Percentiles rank a stretch among this genome's conserved stretches.
Conservation (phyloP, 92 coral and sea anemone genomes). For the Zoanthus gigantus region DNA sequence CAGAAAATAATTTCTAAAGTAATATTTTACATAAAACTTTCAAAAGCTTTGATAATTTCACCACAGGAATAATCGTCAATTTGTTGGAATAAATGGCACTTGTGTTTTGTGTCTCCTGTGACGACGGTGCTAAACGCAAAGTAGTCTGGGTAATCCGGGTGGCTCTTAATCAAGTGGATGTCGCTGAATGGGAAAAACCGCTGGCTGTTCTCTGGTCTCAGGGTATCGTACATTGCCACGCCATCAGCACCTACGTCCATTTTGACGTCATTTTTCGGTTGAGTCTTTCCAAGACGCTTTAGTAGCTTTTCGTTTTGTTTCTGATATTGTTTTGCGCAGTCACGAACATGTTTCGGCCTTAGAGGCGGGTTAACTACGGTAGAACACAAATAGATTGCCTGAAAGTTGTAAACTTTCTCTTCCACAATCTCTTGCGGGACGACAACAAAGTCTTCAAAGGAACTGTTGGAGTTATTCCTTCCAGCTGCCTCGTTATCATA, state of each 20-base stretch:
- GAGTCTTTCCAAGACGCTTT: conserved; percentile 73
- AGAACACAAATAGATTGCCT: conserved; percentile 86
- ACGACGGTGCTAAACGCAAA: conserved; percentile 94
- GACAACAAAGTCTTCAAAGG: conserved; percentile 46
- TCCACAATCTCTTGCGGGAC: conserved; percentile 71
- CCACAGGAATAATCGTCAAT: conserved; percentile 60
- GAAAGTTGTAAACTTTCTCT: conserved; percentile 71
- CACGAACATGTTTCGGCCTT: conserved; percentile 90
- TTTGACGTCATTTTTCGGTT: conserved; percentile 69
- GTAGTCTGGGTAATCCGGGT: conserved; percentile 90
- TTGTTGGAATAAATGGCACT: conserved; percentile 89
- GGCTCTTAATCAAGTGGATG: conserved; percentile 75
- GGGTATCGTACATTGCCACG: conserved; percentile 79
- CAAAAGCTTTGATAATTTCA: conserved; percentile 73
- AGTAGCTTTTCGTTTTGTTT: conserved; percentile 77
- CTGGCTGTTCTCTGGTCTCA: conserved; percentile 61
- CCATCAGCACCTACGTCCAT: conserved; percentile 78
- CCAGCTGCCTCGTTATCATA: not conserved
- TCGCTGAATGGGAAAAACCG: conserved; percentile 81
- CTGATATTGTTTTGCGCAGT: conserved; percentile 90
- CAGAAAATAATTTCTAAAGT: not conserved
- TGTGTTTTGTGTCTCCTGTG: conserved; percentile 98
- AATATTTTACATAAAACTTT: conserved; percentile 57
- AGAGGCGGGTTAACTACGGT: conserved; percentile 94
- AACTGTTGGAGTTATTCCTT: conserved; percentile 36